Conservation (phyloP, 37 sponge, comb jelly and placozoan genomes). For the Halichondria panicea region DNA sequence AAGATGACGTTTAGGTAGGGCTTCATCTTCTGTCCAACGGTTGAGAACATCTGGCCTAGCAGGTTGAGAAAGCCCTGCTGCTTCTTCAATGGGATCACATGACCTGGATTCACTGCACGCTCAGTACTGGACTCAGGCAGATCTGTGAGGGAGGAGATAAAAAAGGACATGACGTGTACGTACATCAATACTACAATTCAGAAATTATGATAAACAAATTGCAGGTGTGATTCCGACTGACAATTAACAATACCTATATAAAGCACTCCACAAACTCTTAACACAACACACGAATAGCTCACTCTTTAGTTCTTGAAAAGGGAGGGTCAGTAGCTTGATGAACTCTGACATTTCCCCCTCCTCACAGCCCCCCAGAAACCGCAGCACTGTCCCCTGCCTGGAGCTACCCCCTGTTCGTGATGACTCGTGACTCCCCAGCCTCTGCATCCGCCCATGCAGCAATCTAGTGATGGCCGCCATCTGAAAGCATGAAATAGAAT, state of each 20-base stretch:
- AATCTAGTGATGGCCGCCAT: conserved; percentile 17
- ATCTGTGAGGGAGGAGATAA: background rate
- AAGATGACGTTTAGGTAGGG: conserved; percentile 42
- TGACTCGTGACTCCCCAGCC: conserved; percentile 23
- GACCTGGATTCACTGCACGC: conserved; percentile 3
- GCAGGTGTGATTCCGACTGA: too few relatives aligned
- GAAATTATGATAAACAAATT: too few relatives aligned
- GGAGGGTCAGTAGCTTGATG: conserved; percentile 37
- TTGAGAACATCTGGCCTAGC: conserved; percentile 56
- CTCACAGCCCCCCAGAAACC: conserved; percentile 68
- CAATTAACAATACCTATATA: too few relatives aligned
- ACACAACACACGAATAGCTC: background rate
- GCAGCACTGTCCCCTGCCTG: conserved; percentile 57
- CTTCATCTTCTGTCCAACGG: conserved; percentile 28
- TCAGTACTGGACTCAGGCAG: background rate
- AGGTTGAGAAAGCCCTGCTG: conserved; percentile 77
- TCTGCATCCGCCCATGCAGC: conserved; percentile 78
- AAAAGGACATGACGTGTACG: background rate
- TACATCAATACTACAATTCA: too few relatives aligned
- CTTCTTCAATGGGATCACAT: conserved; percentile 69
- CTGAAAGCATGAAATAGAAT: background rate
- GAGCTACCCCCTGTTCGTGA: conserved; percentile 40
- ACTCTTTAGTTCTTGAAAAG: conserved; percentile 41
- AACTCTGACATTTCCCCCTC: conserved; percentile 57
- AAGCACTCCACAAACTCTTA: too few relatives aligned